A percentile compares a stretch with the other conserved stretches of the same genome.
Evolutionary conservation across 2,797 vertebrate genomes (phyloP).

Genomic region (Rachycentron canadum): DNA sequence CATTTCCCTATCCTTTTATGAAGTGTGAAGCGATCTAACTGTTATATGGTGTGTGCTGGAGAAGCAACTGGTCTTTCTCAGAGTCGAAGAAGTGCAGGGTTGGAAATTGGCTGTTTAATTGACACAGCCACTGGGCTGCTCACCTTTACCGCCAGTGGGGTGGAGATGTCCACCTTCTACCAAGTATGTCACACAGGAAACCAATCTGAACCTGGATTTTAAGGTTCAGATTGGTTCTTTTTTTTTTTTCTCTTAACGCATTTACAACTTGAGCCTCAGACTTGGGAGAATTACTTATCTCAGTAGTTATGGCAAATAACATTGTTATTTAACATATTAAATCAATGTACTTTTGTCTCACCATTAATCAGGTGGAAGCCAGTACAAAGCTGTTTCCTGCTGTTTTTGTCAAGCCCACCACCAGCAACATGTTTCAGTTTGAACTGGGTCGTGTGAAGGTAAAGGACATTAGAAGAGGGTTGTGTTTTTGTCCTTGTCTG

Average conservation of each 20-base stretch:
- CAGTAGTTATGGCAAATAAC: conserved; percentile 5
- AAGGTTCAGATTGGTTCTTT: neutral
- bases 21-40: conserved; percentile 94
- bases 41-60: conserved; percentile 97
- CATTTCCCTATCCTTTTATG: conserved; percentile 18
- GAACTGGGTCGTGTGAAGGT: conserved; percentile 94
- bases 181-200: conserved; percentile 84
- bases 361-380: conserved; percentile 90
- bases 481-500: neutral
- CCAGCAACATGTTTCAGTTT: conserved; percentile 94
- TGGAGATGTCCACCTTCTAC: conserved; percentile 92
- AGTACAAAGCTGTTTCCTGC: conserved; percentile 95
- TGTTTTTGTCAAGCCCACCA: conserved; percentile 95
- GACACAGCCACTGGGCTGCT: conserved; percentile 92
- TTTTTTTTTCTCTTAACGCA: neutral
- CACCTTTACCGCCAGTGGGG: conserved; percentile 93
- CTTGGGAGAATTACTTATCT: neutral
- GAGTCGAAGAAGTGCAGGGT: conserved; percentile 90
- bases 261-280: no score
- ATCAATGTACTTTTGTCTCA: conserved; percentile 1
- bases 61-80: conserved; percentile 91
- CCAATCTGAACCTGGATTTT: conserved; percentile 4
- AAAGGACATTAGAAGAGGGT: conserved; percentile 18
- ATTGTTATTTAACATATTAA: conserved; percentile 20
- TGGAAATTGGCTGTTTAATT: conserved; percentile 95